Evolutionary conservation across 2,113 vertebrate genomes (phyloP).

Genomic region (Phaetusa simplex): DNA sequence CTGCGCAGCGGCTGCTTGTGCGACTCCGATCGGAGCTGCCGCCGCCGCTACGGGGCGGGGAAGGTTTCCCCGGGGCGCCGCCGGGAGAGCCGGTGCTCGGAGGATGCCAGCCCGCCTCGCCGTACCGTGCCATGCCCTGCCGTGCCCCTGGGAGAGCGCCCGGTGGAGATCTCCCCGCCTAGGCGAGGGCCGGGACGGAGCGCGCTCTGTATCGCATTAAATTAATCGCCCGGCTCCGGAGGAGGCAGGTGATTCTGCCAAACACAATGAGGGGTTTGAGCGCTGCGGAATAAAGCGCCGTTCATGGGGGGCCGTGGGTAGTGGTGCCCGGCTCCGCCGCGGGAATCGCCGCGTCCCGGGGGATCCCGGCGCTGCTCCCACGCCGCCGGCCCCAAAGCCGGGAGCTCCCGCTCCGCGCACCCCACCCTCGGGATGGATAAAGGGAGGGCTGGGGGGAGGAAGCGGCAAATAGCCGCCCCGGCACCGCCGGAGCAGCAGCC

Average conservation of each 20-base stretch:
- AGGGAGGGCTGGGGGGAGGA: not conserved
- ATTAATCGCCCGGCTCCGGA: slow-evolving; percentile 38
- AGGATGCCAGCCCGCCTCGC: not conserved
- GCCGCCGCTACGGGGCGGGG: slow-evolving; percentile 9
- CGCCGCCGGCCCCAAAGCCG: not conserved
- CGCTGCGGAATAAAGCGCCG: slow-evolving; percentile 31
- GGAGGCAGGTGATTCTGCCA: slow-evolving; percentile 64
- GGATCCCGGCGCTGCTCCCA: not conserved
- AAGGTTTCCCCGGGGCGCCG: slow-evolving; percentile 5
- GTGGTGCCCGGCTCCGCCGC: not conserved
- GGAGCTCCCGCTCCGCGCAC: not conserved
- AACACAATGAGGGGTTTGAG: slow-evolving; percentile 45
- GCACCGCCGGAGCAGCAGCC: not conserved
- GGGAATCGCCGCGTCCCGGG: not conserved
- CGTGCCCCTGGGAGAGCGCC: not conserved
- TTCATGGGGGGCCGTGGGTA: slow-evolving; percentile 13
- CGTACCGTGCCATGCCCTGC: not conserved
- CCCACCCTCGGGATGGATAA: not conserved
- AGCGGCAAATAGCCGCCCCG: not conserved
- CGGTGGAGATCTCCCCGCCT: slow-evolving; percentile 12
- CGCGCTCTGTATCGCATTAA: slow-evolving; percentile 2
- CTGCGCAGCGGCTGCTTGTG: slow-evolving; percentile 15
- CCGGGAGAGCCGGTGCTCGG: slow-evolving; percentile 20
- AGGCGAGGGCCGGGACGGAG: slow-evolving; percentile 2
- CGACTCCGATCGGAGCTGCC: not conserved